Conservation (phyloP, 2,888 invertebrate species). For the Troides helena region DNA sequence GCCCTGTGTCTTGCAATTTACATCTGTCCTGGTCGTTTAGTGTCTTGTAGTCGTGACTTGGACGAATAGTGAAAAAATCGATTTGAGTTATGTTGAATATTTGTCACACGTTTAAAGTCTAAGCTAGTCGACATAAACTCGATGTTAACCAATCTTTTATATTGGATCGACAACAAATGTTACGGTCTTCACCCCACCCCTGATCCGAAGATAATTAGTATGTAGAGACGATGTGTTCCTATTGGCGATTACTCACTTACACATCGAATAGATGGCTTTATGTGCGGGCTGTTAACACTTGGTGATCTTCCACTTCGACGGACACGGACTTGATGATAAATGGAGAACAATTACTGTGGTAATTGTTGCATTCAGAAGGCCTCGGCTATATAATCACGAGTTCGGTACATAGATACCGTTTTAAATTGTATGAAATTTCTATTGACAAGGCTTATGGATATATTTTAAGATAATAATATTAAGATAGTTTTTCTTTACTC, state of each 20-base stretch:
- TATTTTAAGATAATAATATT: no score
- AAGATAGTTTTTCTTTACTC: no score
- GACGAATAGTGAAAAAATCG: no score
- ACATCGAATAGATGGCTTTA: constrained; percentile 33
- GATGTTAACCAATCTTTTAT: constrained; percentile 3
- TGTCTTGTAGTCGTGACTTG: no score
- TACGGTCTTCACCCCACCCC: constrained; percentile 57
- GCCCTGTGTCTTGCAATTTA: no score
- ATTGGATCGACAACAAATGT: constrained; percentile 46
- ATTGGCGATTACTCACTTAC: constrained; percentile 67
- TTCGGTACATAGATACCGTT: neutral
- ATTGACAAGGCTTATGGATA: neutral
- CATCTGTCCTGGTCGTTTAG: no score
- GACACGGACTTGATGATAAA: constrained; percentile 12
- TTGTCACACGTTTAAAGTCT: neutral
- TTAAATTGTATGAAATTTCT: neutral
- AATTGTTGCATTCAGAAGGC: constrained; percentile 5
- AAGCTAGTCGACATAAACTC: constrained; percentile 19
- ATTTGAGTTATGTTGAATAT: neutral
- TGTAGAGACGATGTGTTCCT: constrained; percentile 50
- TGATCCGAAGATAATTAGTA: constrained; percentile 55
- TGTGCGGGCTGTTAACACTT: constrained; percentile 26
- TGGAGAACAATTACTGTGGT: neutral
- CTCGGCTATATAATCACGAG: neutral
- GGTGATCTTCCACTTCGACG: constrained; percentile 27